These are phyloP conservation scores for Dolichoris vasculosae DNA, from an alignment of 1,140 invertebrate species.

Conservation along the genomic window DNA sequence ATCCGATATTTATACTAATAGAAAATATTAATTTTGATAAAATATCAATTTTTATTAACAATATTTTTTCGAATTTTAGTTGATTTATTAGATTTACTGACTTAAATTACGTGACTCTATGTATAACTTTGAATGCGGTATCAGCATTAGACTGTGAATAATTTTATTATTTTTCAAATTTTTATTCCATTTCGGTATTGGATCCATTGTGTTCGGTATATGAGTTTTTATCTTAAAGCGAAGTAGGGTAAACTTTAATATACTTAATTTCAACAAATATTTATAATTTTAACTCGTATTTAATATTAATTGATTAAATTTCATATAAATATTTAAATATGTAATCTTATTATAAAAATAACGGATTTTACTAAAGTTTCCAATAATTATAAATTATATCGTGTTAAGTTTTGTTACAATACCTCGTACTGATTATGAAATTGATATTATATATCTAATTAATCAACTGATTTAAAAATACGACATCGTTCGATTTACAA, in stretches of 20 bases:
- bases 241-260: neutral
- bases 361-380: no score
- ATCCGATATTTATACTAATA: neutral
- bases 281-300: neutral
- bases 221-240: neutral
- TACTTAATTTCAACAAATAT: no score
- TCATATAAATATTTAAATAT: neutral
- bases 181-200: neutral
- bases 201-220: neutral
- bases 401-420: no score
- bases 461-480: neutral
- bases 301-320: neutral
- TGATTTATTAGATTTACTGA: neutral
- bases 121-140: neutral
- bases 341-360: no score
- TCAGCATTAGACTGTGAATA: neutral
- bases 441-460: neutral
- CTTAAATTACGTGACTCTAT: neutral
- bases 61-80: neutral
- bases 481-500: neutral
- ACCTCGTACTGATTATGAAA: no score
- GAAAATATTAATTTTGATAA: neutral
- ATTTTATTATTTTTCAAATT: conserved; percentile 7
- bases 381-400: no score
- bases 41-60: neutral